Conservation (phyloP, 2,888 invertebrate genomes). For the Bembecia ichneumoniformis region DNA sequence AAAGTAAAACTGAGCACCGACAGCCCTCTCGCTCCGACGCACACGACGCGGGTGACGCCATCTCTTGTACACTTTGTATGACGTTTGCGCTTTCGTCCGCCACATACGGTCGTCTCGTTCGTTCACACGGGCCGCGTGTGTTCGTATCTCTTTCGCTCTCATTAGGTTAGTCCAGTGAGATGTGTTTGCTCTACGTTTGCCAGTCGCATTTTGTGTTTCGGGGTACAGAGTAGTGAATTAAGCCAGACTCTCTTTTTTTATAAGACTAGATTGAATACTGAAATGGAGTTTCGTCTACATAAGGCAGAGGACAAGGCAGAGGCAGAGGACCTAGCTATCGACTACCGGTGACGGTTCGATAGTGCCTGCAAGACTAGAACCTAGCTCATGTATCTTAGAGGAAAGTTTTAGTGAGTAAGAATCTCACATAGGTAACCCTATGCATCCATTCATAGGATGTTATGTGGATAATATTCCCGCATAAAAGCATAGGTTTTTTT, state of each 20-base stretch:
- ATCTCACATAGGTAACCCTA: no score
- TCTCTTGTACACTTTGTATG: constrained; percentile 28
- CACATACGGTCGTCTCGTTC: constrained; percentile 45
- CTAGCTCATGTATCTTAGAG: no score
- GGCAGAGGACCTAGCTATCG: no score
- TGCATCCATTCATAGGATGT: no score
- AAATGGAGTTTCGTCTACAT: no score
- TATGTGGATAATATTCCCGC: no score
- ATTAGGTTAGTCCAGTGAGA: constrained; percentile 63
- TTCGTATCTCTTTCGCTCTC: constrained; percentile 49
- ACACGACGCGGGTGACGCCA: constrained; percentile 9
- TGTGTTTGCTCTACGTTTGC: constrained; percentile 64
- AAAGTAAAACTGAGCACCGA: constrained; percentile 54
- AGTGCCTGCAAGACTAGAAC: no score
- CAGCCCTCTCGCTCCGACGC: constrained; percentile 29
- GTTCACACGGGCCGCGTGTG: constrained; percentile 13
- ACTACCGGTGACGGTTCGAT: no score
- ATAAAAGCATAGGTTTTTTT: no score
- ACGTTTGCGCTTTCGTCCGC: constrained; percentile 66
- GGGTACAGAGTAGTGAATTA: constrained; percentile 25
- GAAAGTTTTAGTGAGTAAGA: no score
- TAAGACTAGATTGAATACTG: not conserved
- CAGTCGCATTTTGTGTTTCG: constrained; percentile 53
- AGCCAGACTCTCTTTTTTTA: not conserved
- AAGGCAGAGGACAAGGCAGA: no score